phyloP scores from a whole-genome alignment of 2,113 vertebrate genomes.

The Tauraco erythrolophus region DNA sequence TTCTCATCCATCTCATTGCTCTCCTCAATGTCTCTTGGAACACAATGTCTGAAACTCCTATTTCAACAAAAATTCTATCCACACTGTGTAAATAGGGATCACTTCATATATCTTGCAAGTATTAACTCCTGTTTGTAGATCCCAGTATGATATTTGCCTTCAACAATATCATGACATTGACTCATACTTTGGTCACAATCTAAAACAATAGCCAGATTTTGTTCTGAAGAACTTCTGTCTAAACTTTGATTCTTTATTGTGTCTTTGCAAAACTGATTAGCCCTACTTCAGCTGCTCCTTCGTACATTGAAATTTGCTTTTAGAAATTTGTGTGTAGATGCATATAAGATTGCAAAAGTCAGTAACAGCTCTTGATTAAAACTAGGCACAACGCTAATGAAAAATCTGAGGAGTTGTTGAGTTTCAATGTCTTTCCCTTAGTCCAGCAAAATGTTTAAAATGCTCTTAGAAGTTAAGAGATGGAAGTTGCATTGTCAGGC shows the following conservation, averaged over 20 bases:
- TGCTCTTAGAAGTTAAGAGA: background rate
- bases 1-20: background rate
- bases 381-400: background rate
- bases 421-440: background rate
- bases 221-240: background rate
- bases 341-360: background rate
- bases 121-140: background rate
- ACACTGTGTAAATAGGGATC: background rate
- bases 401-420: background rate
- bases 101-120: background rate
- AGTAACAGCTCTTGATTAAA: background rate
- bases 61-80: background rate
- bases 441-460: background rate
- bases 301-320: background rate
- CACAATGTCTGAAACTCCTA: background rate
- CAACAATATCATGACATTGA: background rate
- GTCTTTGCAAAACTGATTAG: constrained; percentile 13
- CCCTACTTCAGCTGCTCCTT: background rate
- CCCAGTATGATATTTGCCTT: constrained; percentile 14
- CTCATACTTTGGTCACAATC: background rate
- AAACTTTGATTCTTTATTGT: background rate
- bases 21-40: background rate
- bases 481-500: background rate
- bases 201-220: background rate
- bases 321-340: background rate